phyloP scores from a whole-genome alignment of 2,797 vertebrate species.

The Gymnoscopelus microlampas region DNA sequence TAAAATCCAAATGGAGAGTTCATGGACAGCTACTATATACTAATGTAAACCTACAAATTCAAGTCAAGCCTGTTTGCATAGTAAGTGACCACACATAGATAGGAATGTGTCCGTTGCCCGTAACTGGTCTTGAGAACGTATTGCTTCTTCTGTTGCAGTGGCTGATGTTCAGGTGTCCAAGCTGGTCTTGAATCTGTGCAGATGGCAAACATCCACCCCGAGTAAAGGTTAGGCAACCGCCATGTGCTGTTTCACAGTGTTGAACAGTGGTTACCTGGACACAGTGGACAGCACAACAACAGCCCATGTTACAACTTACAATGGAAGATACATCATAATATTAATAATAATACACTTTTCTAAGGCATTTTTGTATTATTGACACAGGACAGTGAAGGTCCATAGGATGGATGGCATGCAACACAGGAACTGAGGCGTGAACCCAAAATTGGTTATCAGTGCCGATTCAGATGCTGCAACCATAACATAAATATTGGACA shows the following conservation, averaged over 20 bases:
- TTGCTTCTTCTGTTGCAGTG: slow-evolving; percentile 6
- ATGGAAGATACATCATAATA: neutral
- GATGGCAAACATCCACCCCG: slow-evolving; percentile 14
- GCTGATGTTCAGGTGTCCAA: slow-evolving; percentile 2
- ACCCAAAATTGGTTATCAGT: neutral
- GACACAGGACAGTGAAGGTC: no score
- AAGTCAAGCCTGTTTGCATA: slow-evolving; percentile 67
- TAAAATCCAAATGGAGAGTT: no score
- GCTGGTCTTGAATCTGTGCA: slow-evolving; percentile 44
- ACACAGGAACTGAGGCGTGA: no score
- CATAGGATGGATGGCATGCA: no score
- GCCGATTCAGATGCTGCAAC: neutral
- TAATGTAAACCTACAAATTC: slow-evolving; percentile 29
- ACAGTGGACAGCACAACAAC: slow-evolving; percentile 5
- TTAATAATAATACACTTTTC: neutral
- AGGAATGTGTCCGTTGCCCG: slow-evolving; percentile 36
- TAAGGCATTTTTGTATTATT: neutral
- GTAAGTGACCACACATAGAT: slow-evolving; percentile 67
- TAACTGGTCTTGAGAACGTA: slow-evolving; percentile 10
- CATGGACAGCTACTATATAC: neutral
- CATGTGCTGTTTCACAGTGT: slow-evolving; percentile 1
- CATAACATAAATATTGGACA: no score
- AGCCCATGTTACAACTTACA: neutral
- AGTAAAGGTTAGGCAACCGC: slow-evolving; percentile 31
- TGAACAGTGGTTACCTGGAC: slow-evolving; percentile 63